These are phyloP conservation scores for Stramonita haemastoma DNA, from an alignment of 2,888 invertebrate species.

Conservation along the genomic window DNA sequence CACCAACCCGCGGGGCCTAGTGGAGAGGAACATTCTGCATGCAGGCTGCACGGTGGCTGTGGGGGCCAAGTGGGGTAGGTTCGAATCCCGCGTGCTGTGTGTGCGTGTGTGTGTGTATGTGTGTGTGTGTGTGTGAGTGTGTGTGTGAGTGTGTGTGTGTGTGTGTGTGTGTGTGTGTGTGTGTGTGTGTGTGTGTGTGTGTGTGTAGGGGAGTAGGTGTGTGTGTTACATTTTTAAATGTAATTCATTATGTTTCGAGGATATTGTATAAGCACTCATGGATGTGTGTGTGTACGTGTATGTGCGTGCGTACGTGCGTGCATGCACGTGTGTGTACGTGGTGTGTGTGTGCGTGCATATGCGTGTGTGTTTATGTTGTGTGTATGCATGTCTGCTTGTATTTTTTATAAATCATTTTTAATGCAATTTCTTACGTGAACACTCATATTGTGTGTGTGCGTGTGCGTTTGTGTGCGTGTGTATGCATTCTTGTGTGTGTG, in stretches of 20 bases:
- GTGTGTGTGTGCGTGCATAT: background rate
- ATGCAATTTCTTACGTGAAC: too few species aligned
- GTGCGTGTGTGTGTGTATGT: background rate
- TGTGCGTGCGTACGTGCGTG: background rate
- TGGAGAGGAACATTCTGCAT: constrained; percentile 17
- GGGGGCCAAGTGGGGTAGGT: constrained; percentile 41
- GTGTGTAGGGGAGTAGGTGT: too few species aligned
- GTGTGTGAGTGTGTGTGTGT: background rate
- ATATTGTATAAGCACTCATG: too few species aligned
- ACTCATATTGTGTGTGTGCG: too few species aligned
- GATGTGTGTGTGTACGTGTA: too few species aligned
- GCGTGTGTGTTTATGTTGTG: background rate
- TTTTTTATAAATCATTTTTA: too few species aligned
- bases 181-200: background rate
- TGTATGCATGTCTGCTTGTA: too few species aligned
- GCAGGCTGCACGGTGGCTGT: constrained; percentile 37
- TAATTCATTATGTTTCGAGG: too few species aligned
- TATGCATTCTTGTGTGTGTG: background rate
- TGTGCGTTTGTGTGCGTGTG: too few species aligned
- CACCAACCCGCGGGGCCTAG: background rate
- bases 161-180: background rate
- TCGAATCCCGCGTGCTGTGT: background rate
- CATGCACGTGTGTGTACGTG: background rate
- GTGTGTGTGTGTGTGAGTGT: background rate
- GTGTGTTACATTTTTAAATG: too few species aligned